Conservation (phyloP, 2,113 vertebrate genomes). For the Pangasianodon gigas region DNA sequence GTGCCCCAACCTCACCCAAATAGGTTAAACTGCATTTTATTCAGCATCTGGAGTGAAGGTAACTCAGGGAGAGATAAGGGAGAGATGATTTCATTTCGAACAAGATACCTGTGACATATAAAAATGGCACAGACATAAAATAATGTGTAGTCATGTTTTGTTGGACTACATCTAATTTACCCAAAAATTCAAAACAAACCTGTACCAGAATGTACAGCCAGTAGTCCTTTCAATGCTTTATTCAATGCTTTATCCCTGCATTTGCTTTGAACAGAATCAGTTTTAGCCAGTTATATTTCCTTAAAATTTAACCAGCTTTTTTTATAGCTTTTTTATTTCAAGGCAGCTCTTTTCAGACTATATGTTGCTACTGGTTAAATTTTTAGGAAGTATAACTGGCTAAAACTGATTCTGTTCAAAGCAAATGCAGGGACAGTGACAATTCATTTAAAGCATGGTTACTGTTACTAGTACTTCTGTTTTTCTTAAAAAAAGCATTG, state of each 20-base stretch:
- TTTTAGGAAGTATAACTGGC: background rate
- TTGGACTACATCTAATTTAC: background rate
- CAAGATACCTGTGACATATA: background rate
- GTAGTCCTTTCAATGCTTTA: background rate
- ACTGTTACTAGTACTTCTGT: background rate
- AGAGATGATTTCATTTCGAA: background rate
- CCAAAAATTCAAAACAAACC: too few species aligned
- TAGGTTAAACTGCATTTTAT: background rate
- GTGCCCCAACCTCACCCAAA: background rate
- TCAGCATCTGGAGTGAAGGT: too few species aligned
- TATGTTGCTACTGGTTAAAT: background rate
- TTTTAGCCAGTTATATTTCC: background rate
- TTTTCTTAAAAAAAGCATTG: background rate
- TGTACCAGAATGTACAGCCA: too few species aligned
- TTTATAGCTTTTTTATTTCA: background rate
- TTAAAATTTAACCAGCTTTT: background rate
- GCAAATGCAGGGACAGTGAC: background rate
- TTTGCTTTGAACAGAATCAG: background rate
- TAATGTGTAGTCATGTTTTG: background rate
- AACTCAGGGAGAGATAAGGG: too few species aligned
- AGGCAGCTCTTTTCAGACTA: background rate
- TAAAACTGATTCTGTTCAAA: background rate
- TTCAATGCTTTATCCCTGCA: background rate
- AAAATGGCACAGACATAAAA: background rate
- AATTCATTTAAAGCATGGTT: background rate